Evolutionary conservation across 2,888 invertebrate genomes (phyloP), one percentile per base, ranked within the genome.

Genomic region (Didymodactylos carnosus): DNA sequence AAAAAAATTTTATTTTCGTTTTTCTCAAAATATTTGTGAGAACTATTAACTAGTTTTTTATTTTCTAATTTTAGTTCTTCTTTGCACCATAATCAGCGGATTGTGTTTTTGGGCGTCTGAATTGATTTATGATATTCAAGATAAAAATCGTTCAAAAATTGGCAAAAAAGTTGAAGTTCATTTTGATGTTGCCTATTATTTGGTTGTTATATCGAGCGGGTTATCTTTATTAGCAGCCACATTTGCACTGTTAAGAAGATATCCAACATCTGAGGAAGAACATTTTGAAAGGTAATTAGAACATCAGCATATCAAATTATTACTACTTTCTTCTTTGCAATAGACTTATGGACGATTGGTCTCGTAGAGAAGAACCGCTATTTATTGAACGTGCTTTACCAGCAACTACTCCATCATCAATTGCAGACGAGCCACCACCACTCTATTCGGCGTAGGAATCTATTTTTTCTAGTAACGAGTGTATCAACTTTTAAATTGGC

Each of bases 81-180:
- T 62, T 5, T 62, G 35, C 35, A 19, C 35, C 29, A 62, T 62
- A 10, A 35, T 62, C 7, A 19, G 89, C 72, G 88, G 88, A 73
- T 87, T 89, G 72, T 88, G 88, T 79, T 89, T 89, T 80, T 88
- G 88, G 80, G 86, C 88, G 53, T 87, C 88, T 35, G 86, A 87
- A 71, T 84, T 88, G 46, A 83, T 89, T 76, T 87, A 88, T 76
- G 75, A 77, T 8, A 79, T 83, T 11, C 87, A 87, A 80, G 86
- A 86, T 72, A 83, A 87, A 76, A 86, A 85, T 72, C 86, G 86
- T 77, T 73, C 82, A 84, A 77, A 83, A 83, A 79, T 82, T 82
- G 76, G 84, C 72, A 79, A 80, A 76, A 80, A 79, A 77, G 79
- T 82, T 25, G 78, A 79, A n/a, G 80, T 82, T 6, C 79, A 80